A percentile compares a stretch with the other conserved stretches of the same genome.
These are phyloP conservation scores for Drosophila pectinifera DNA, from an alignment of 1,140 invertebrate species.

Conservation along the genomic window DNA sequence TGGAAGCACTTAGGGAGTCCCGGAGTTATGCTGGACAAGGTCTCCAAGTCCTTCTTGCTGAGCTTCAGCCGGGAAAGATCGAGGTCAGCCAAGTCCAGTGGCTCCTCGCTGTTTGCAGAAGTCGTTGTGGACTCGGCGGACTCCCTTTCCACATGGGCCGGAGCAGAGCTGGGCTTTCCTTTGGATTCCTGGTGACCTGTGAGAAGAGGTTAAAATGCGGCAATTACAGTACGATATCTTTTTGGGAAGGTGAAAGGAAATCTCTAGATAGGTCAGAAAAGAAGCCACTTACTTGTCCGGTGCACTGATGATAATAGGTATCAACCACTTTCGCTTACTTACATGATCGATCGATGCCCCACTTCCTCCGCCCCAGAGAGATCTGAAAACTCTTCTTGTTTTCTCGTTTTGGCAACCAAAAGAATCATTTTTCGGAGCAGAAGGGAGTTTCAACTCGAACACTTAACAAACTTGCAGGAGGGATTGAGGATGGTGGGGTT, in stretches of 20 bases:
- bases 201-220: slow-evolving; percentile 17
- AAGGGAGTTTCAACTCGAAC: slow-evolving; percentile 20
- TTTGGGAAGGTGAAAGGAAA: neutral
- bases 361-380: neutral
- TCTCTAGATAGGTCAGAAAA: neutral
- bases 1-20: slow-evolving; percentile 88
- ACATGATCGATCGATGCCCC: slow-evolving; percentile 16
- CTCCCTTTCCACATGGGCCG: slow-evolving; percentile 47
- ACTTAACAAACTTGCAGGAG: slow-evolving; percentile 57
- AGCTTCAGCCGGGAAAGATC: slow-evolving; percentile 88
- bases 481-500: slow-evolving; percentile 19
- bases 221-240: neutral
- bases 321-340: slow-evolving; percentile 24
- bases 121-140: neutral
- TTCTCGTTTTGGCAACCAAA: slow-evolving; percentile 74
- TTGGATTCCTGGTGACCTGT: slow-evolving; percentile 54
- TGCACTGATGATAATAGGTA: neutral
- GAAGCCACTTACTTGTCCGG: slow-evolving; percentile 49
- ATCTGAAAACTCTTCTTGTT: slow-evolving; percentile 63
- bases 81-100: slow-evolving; percentile 88
- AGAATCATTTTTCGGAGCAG: slow-evolving; percentile 49
- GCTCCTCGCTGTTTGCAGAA: slow-evolving; percentile 74
- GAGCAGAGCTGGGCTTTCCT: slow-evolving; percentile 48
- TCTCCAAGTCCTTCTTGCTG: slow-evolving; percentile 88
- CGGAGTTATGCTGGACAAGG: slow-evolving; percentile 88